Evolutionary conservation across 2,113 vertebrate species (phyloP), one percentile per base, ranked within the genome.

Genomic region (Australoheros scitulus): DNA sequence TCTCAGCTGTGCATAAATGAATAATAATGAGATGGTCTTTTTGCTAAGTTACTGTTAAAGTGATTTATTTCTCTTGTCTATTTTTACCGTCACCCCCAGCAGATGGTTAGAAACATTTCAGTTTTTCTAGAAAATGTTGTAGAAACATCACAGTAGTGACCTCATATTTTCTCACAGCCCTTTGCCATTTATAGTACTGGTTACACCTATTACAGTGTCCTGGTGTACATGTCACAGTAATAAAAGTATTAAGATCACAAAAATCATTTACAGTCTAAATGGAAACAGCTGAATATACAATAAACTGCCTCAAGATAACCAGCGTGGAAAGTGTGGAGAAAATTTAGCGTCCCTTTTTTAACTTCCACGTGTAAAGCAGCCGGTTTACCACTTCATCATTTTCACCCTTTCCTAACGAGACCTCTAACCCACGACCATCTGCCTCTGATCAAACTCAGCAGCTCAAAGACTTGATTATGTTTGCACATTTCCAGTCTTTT

Each of bases 181-280:
- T 64, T 41, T 0, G 36, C 22, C 7, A 1, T 64, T 7, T 1
- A 63, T 63, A 38, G 61, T 0, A 1, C 34, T 38, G 34, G 38
- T 2, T 20, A 38, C 61, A 14, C 20, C 6, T 14, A 14, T 63
- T 36, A 36, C 32, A 36, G 32, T 63, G 10, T 63, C 11, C 0
- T 13, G 20, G 10, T 36, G 0, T 6, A 20, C 29, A 61, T 11
- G 20, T 38, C 18, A n/a, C 10, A 63, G 32, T 13, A 36, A 7
- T 36, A 36, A 36, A n/a, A n/a, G 10, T n/a, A 38, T 38, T 36
- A 6, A 61, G 10, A 36, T 4, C 1, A 41, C 11, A 41, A 41
- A 41, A 11, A 41, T 41, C 3, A 11, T 3, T 3, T 38, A 38
- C 8, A 38, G 36, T 2, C 36, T 38, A 38, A 38, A 38, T 8